Conservation (phyloP, 1,140 invertebrate species). For the Cydia strobilella region DNA sequence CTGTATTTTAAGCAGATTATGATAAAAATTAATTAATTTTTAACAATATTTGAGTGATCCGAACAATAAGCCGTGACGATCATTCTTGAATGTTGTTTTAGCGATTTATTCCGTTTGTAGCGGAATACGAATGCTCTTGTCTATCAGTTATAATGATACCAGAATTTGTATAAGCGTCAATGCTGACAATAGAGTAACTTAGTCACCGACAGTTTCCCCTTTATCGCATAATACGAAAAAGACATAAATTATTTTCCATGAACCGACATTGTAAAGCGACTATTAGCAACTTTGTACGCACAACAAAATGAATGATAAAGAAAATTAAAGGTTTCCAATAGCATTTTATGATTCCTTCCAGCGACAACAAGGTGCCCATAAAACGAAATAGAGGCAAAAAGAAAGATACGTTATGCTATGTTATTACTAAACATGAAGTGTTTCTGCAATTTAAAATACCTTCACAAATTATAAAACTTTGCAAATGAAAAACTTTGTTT, state of each 20-base stretch:
- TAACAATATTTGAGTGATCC: background rate
- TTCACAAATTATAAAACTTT: slow-evolving; percentile 20
- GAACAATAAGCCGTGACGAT: slow-evolving; percentile 5
- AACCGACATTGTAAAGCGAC: slow-evolving; percentile 55
- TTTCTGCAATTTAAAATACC: background rate
- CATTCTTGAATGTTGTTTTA: background rate
- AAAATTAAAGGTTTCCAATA: slow-evolving; percentile 76
- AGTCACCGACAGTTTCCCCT: slow-evolving; percentile 15
- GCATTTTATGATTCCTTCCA: slow-evolving; percentile 71
- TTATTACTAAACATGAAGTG: slow-evolving; percentile 2
- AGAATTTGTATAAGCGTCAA: background rate
- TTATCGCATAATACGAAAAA: slow-evolving; percentile 37
- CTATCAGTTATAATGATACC: slow-evolving; percentile 17
- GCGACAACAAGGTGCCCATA: slow-evolving; percentile 67
- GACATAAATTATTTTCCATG: slow-evolving; percentile 46
- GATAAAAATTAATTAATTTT: background rate
- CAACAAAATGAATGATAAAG: slow-evolving; percentile 74
- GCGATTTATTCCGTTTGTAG: background rate
- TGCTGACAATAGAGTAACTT: slow-evolving; percentile 16
- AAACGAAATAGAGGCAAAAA: slow-evolving; percentile 61
- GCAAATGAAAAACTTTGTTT: slow-evolving; percentile 36
- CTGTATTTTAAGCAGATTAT: background rate
- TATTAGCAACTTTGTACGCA: slow-evolving; percentile 63
- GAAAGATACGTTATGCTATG: slow-evolving; percentile 18
- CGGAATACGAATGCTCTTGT: background rate